Conservation (phyloP, 53 echinoderm and acorn worm species). For the Apostichopus leukothele region DNA sequence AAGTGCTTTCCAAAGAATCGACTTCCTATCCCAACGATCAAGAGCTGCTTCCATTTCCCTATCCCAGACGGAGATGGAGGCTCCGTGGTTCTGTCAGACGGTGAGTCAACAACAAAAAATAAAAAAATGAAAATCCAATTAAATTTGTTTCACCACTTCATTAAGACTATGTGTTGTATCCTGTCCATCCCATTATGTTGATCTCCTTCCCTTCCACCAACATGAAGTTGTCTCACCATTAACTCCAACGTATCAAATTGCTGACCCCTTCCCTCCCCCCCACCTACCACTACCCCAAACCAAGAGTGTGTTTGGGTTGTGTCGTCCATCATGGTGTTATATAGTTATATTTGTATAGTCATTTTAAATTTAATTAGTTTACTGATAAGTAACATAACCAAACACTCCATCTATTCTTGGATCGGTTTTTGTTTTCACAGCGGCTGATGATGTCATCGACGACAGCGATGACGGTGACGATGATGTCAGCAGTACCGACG, state of each 20-base stretch:
- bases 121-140: no score
- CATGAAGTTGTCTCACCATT: no score
- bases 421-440: neutral
- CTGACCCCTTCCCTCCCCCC: no score
- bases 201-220: no score
- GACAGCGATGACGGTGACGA: constrained; percentile 94
- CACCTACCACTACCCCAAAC: neutral
- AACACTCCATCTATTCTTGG: no score
- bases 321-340: neutral
- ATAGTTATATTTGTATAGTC: neutral
- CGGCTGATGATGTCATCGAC: constrained; percentile 89
- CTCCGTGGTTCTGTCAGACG: neutral
- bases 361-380: no score
- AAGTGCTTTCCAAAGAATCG: constrained; percentile 93
- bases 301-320: neutral
- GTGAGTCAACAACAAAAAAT: neutral
- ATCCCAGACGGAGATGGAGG: constrained; percentile 54
- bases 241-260: no score
- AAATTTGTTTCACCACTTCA: no score
- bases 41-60: constrained; percentile 67
- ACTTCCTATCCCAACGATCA: constrained; percentile 81
- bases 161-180: no score
- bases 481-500: constrained; percentile 91
- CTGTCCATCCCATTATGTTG: no score
- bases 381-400: no score